Evolutionary conservation across 2,888 invertebrate species (phyloP), one percentile per base, ranked within the genome.

Genomic region (Thymelicus lineola): DNA sequence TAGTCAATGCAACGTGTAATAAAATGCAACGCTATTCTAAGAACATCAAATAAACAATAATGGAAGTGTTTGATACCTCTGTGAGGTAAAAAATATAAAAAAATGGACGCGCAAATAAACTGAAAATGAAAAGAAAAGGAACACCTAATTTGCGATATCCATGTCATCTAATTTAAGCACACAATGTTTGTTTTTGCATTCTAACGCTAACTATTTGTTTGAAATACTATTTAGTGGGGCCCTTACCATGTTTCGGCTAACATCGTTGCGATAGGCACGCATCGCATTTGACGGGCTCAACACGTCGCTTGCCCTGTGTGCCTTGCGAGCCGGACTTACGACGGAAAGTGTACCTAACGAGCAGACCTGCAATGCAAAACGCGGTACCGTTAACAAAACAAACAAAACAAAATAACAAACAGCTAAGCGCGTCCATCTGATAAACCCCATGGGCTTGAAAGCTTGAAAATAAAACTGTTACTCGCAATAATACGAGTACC

Each of bases 281-380:
- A 88, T 94, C 93, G 90, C 94, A 94, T 89, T 91, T 90, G 90
- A 91, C 92, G 85, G 92, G 90, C 86, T 94, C 93, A 82, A 89
- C 86, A 82, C 90, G 91, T 85, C 90, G 89, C 89, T 89, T 92
- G 89, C 87, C 88, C 88, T 91, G 92, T 88, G 93, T 89, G 88
- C 88, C 90, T 85, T 93, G 93, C 86, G 93, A 90, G 86, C 91
- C 92, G 89, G 94, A 93, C 90, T 94, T 94, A 94, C 94, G 94
- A 87, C 94, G 94, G 90, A 94, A 94, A 90, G 94, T 94, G 93
- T 94, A 94, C 94, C 94, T 94, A 94, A 94, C 94, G 92, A 94
- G 94, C 85, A 94, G 94, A 94, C 94, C 94, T 94, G 94, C 89
- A 94, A 94, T 93, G 91, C 89, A 93, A 93, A 94, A 94, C 86